Base-by-base conservation (phyloP, 2,113 vertebrate genomes). In the Malaclemys terrapin region DNA sequence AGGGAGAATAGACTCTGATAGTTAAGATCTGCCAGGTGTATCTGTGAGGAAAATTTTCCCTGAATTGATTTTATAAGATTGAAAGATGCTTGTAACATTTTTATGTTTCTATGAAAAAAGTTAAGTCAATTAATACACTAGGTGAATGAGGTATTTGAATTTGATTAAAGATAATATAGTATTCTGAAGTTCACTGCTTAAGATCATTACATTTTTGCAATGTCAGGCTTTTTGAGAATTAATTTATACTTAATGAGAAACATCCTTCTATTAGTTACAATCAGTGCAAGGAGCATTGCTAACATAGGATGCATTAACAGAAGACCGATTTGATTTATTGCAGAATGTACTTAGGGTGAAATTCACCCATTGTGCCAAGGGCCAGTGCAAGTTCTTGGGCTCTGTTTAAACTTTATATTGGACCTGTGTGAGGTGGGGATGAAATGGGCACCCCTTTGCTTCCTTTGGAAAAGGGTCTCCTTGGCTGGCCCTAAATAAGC, bases 171-270 rank as follows among this genome's bases (percentile, higher is more conserved):
- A 25, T 38, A 27, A 19, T 84, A 6, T 1, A 4, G 8, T 88
- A 25, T 80, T 29, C 12, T 80, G 5, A 78, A 87, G 27, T 89
- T 86, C 82, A 14, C 79, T 91, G 42, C 57, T 76, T 69, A 89
- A 85, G 45, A 86, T 93, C 42, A 93, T 87, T 65, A 27, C 22
- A 91, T 57, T 90, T 96, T 69, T 90, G 0, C 45, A 83, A 0
- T 83, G 35, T 93, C 17, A 75, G 14, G 27, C n/a, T 78, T 88
- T 78, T 80, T 84, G 11, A 93, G 82, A 92, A 85, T 54, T 88
- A 49, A 89, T 89, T 93, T 57, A 45, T 69, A 42, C 9, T 19
- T 5, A 69, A 86, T 81, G 11, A 95, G 35, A 38, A 94, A 81
- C 72, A 82, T 22, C 29, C 3, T 45, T 57, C 5, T 50, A 45